Percentiles rank a stretch among this genome's conserved stretches.
These are phyloP conservation scores for Syrphus vitripennis DNA, from an alignment of 2,888 invertebrate genomes.

Conservation along the genomic window DNA sequence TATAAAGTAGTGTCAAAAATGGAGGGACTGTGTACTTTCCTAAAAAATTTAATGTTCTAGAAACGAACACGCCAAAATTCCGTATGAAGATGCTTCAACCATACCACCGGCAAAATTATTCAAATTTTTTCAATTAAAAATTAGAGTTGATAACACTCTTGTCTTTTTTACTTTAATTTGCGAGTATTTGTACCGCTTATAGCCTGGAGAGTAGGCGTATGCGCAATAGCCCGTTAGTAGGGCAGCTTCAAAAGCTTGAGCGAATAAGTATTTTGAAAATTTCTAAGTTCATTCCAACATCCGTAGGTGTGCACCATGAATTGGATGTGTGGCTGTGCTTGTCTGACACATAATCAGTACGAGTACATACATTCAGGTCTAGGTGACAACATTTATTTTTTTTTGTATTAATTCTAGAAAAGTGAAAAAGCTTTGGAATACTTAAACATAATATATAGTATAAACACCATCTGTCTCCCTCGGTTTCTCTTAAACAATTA, in stretches of 20 bases:
- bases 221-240: conserved; percentile 39
- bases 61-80: too few relatives aligned
- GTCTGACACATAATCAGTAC: conserved; percentile 1
- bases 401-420: neutral
- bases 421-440: conserved; percentile 5
- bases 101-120: neutral
- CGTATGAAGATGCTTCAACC: too few relatives aligned
- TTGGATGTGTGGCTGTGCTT: neutral
- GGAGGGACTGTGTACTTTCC: too few relatives aligned
- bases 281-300: conserved; percentile 29
- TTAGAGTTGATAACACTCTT: conserved; percentile 12
- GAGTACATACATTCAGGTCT: conserved; percentile 35
- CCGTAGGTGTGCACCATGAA: neutral
- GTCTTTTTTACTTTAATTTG: neutral
- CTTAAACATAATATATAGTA: neutral
- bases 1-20: too few relatives aligned
- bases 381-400: conserved; percentile 45
- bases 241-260: conserved; percentile 43
- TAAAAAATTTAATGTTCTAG: too few relatives aligned
- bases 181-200: neutral
- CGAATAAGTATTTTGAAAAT: conserved; percentile 38
- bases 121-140: neutral
- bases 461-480: conserved; percentile 25
- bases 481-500: conserved; percentile 65
- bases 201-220: conserved; percentile 39